Percentiles rank a stretch among this genome's conserved stretches.
Evolutionary conservation across 1,140 invertebrate species (phyloP).

Genomic region (Orchestia grillus): DNA sequence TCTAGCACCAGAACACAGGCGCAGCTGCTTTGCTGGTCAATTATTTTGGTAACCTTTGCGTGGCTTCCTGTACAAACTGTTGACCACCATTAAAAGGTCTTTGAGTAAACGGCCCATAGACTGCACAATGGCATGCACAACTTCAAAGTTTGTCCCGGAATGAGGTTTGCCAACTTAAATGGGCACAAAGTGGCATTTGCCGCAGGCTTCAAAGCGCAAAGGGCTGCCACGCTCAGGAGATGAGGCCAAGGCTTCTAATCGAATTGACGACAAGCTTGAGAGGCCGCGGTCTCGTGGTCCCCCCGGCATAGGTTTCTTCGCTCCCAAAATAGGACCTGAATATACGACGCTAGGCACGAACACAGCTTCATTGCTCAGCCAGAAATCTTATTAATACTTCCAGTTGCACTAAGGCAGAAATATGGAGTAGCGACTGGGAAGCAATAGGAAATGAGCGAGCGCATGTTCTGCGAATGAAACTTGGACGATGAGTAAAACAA

Average conservation of each 20-base stretch:
- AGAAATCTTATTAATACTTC: neutral
- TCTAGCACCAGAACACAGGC: neutral
- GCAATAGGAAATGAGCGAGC: neutral
- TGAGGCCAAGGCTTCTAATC: conserved; percentile 16
- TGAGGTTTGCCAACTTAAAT: conserved; percentile 53
- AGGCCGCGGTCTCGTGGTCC: neutral
- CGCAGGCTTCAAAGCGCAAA: neutral
- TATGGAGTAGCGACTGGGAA: neutral
- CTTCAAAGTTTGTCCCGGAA: conserved; percentile 41
- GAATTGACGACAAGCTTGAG: neutral
- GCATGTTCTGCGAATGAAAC: neutral
- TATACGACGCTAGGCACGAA: neutral
- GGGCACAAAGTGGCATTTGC: conserved; percentile 43
- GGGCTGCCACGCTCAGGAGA: neutral
- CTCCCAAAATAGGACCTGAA: neutral
- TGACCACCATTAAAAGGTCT: neutral
- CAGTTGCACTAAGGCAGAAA: neutral
- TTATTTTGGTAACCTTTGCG: neutral
- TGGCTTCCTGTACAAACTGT: conserved; percentile 1
- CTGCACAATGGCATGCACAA: conserved; percentile 26
- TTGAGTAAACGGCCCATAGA: neutral
- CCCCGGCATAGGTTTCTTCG: neutral
- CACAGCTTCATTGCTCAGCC: neutral
- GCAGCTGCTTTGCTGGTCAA: neutral
- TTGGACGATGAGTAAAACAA: neutral